Conservation (phyloP, 2,113 vertebrate genomes). For the Bubalus kerabau region DNA sequence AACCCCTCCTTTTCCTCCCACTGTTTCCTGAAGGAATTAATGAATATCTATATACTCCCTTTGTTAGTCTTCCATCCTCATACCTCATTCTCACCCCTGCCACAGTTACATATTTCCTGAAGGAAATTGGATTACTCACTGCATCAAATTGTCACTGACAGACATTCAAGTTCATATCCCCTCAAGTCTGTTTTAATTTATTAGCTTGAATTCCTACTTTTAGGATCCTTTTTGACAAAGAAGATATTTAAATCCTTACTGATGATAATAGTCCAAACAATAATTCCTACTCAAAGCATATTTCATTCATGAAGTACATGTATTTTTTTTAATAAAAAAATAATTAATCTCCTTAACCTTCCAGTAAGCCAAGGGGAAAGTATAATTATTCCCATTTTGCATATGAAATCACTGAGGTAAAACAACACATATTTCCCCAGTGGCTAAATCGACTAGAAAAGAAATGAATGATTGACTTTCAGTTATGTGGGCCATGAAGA, state of each 20-base stretch:
- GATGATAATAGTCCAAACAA: slow-evolving; percentile 41
- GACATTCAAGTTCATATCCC: slow-evolving; percentile 67
- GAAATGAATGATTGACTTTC: slow-evolving; percentile 32
- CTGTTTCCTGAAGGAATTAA: slow-evolving; percentile 58
- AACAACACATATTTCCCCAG: slow-evolving; percentile 30
- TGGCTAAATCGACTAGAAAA: slow-evolving; percentile 35
- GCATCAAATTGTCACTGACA: slow-evolving; percentile 72
- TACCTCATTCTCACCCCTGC: slow-evolving; percentile 39
- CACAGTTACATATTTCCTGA: slow-evolving; percentile 43
- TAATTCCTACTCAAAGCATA: slow-evolving; percentile 35
- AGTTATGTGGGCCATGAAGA: slow-evolving; percentile 12
- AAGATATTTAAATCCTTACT: slow-evolving; percentile 53
- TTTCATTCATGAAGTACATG: background rate
- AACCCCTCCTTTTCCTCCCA: background rate
- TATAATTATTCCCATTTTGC: slow-evolving; percentile 66
- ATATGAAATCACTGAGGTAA: slow-evolving; percentile 64
- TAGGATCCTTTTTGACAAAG: slow-evolving; percentile 49
- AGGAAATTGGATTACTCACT: slow-evolving; percentile 73
- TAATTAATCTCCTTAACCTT: slow-evolving; percentile 31
- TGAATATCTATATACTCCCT: slow-evolving; percentile 44
- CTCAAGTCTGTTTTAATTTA: slow-evolving; percentile 67
- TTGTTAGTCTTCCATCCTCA: slow-evolving; percentile 16
- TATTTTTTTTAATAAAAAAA: slow-evolving; percentile 52
- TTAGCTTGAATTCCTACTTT: slow-evolving; percentile 66
- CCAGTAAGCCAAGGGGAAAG: slow-evolving; percentile 19